A percentile compares a stretch with the other conserved stretches of the same genome.
These are phyloP conservation scores for Periophthalmus magnuspinnatus DNA, from an alignment of 2,797 vertebrate species.

Conservation along the genomic window DNA sequence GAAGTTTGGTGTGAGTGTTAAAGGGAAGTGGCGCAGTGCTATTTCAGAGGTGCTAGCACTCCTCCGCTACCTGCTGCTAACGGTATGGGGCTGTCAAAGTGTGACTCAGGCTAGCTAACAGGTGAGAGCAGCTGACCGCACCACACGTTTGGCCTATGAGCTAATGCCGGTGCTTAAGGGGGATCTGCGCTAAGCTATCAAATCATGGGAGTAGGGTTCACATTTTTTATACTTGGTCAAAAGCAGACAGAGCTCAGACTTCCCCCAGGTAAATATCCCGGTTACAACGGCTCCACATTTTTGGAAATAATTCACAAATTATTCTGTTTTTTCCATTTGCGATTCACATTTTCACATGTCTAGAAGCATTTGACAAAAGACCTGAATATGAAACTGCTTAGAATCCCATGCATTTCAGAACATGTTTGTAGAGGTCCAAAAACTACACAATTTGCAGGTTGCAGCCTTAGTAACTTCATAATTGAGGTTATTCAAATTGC, in stretches of 20 bases:
- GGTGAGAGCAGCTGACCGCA: constrained; percentile 22
- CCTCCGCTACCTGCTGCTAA: constrained; percentile 59
- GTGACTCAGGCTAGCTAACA: constrained; percentile 38
- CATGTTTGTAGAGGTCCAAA: no score
- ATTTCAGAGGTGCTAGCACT: constrained; percentile 47
- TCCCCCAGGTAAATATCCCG: neutral
- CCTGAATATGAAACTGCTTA: no score
- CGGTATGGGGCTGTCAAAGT: constrained; percentile 51
- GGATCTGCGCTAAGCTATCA: neutral
- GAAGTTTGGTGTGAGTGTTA: constrained; percentile 43
- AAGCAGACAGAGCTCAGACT: neutral
- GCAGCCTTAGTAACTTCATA: no score
- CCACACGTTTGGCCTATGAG: constrained; percentile 13
- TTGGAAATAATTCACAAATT: no score
- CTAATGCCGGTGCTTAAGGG: neutral
- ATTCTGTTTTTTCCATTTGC: no score
- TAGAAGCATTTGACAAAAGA: no score
- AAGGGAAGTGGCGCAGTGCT: constrained; percentile 50
- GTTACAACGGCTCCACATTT: no score
- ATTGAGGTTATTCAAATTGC: no score
- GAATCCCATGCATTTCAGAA: no score
- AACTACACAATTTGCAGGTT: no score
- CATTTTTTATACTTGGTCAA: neutral
- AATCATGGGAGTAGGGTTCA: neutral
- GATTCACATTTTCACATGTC: no score